Base-by-base conservation (phyloP, 2,113 vertebrate genomes). In the Cebus imitator region DNA sequence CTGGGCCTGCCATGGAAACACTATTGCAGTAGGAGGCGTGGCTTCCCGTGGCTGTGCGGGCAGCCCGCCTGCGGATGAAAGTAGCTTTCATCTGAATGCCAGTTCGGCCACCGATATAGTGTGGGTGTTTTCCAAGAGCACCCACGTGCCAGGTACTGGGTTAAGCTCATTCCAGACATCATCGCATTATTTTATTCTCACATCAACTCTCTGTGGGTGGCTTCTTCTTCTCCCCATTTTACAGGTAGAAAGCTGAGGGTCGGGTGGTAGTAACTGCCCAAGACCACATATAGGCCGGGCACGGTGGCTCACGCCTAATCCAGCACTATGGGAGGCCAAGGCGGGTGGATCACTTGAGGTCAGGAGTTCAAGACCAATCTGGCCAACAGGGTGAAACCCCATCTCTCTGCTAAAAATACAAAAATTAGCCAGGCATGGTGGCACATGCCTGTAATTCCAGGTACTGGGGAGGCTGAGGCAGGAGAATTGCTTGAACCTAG, bases 1-100 rank as follows among this genome's bases (percentile, higher is more conserved):
- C 87, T 20, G 21, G 78, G 73, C 84, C 87, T 72, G 23, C 91
- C 90, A 58, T 78, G 79, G 92, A 93, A 95, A 91, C 50, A 25
- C 80, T 17, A 3, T 4, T 14, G 73, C 23, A 8, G 55, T 18
- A 78, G 87, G 30, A 64, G 20, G 35, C 11, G 7, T 16, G 32
- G 61, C 37, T 57, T 20, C n/a, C 64, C 52, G 5, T 2, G 0
- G 40, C 57, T 1, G 17, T 5, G 20, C 3, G 1, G 68, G 32
- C 96, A n/a, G 87, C n/a, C 57, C 0, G 18, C 45, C 45, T 11
- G 79, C 1, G 0, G 1, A 25, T 14, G 66, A 66, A 85, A 50
- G 75, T n/a, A 0, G 58, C 80, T 25, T 30, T 40, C 68, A 8
- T 43, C 35, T 37, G 18, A 18, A 16, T 0, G 7, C 64, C 20